phyloP scores from a whole-genome alignment of 1,140 invertebrate genomes.

The Planococcus citri region DNA sequence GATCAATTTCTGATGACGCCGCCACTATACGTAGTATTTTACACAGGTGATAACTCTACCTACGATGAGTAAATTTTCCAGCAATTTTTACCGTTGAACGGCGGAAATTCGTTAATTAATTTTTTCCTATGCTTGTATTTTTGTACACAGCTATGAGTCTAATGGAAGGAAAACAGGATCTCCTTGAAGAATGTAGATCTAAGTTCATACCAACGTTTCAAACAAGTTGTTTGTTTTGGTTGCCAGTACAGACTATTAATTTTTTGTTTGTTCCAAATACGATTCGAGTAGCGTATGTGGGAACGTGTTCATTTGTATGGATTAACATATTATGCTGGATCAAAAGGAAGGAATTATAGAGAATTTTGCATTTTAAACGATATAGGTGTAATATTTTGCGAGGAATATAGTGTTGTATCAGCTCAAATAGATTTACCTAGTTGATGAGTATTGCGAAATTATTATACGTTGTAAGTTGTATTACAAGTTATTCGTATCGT shows the following conservation, averaged over 20 bases:
- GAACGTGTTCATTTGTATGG: constrained; percentile 38
- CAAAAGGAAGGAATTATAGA: constrained; percentile 31
- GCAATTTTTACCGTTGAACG: background rate
- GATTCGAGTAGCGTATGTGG: constrained; percentile 41
- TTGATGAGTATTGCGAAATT: too few species aligned
- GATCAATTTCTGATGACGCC: constrained; percentile 69
- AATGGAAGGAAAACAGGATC: constrained; percentile 30
- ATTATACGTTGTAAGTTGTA: too few species aligned
- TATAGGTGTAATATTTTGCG: too few species aligned
- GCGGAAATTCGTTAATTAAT: background rate
- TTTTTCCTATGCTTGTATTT: background rate
- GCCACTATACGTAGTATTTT: constrained; percentile 52
- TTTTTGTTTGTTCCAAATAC: constrained; percentile 38
- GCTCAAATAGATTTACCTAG: too few species aligned
- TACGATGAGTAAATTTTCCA: constrained; percentile 24
- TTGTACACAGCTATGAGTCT: constrained; percentile 31
- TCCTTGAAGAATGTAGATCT: constrained; percentile 28
- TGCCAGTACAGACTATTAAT: constrained; percentile 40
- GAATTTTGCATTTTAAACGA: background rate
- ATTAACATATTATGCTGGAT: constrained; percentile 41
- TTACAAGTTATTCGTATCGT: too few species aligned
- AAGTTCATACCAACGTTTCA: constrained; percentile 32
- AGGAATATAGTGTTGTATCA: too few species aligned
- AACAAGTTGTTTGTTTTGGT: constrained; percentile 38
- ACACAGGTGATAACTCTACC: too few species aligned